These are phyloP conservation scores for Ceramica pisi DNA, from an alignment of 2,888 invertebrate species.

Conservation along the genomic window DNA sequence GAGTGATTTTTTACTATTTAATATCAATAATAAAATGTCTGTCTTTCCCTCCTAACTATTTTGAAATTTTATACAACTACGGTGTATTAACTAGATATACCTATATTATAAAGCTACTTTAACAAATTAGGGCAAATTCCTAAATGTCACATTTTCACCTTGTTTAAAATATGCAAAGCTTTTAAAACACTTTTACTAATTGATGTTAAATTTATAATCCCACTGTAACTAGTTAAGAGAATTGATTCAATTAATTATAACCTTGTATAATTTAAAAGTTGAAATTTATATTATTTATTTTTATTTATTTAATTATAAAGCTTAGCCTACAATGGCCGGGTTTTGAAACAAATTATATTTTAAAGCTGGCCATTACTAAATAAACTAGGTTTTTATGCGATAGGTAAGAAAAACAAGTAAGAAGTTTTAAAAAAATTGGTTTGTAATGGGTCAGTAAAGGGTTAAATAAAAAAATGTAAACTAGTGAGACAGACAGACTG, in stretches of 20 bases:
- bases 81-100: too few species aligned
- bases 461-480: too few species aligned
- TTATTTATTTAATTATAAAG: neutral
- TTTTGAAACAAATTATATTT: neutral
- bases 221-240: constrained; percentile 21
- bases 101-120: neutral
- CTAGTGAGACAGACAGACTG: too few species aligned
- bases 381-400: neutral
- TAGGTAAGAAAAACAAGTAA: too few species aligned
- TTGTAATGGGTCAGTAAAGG: too few species aligned
- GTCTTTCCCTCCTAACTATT: too few species aligned
- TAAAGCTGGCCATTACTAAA: neutral
- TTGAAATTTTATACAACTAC: too few species aligned
- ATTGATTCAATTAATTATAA: constrained; percentile 26
- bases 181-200: constrained; percentile 20
- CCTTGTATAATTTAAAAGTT: neutral
- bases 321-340: neutral
- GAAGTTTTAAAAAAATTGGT: too few species aligned
- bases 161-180: constrained; percentile 17
- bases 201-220: constrained; percentile 20
- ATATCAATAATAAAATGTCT: too few species aligned
- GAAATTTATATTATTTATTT: too few species aligned
- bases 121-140: neutral
- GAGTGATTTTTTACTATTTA: too few species aligned
- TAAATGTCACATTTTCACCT: neutral